phyloP scores from a whole-genome alignment of 92 coral and sea anemone genomes.

The Epizoanthus fatuus region DNA sequence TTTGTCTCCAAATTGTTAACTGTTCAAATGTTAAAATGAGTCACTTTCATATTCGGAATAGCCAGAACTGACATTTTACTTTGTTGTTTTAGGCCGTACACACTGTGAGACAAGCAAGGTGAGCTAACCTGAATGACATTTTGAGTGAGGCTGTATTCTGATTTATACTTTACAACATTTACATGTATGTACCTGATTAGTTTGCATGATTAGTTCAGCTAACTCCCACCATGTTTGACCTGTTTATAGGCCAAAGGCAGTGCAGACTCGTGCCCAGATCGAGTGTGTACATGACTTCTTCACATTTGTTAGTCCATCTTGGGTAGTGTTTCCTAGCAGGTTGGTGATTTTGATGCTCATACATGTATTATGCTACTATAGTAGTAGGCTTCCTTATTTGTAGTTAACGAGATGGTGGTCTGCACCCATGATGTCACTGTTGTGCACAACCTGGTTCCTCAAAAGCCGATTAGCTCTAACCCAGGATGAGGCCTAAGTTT shows the following conservation, averaged over 20 bases:
- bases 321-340: conserved; percentile 84
- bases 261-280: conserved; percentile 97
- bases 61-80: not conserved
- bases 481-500: too few species aligned
- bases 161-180: not conserved
- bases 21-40: too few species aligned
- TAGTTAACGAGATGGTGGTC: too few species aligned
- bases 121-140: not conserved
- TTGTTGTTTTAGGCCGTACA: conserved; percentile 25
- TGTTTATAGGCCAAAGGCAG: conserved; percentile 88
- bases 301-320: conserved; percentile 82
- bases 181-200: not conserved
- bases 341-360: not conserved
- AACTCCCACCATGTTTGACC: not conserved
- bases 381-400: too few species aligned
- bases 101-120: conserved; percentile 36
- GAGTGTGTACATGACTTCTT: conserved; percentile 93
- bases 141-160: not conserved
- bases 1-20: too few species aligned
- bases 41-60: too few species aligned
- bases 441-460: too few species aligned
- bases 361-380: too few species aligned
- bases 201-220: not conserved
- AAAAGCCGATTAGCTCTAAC: too few species aligned
- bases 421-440: too few species aligned